Evolutionary conservation across 1,140 invertebrate species (phyloP), one percentile per base, ranked within the genome.

Genomic region (Drosophila ironensis): DNA sequence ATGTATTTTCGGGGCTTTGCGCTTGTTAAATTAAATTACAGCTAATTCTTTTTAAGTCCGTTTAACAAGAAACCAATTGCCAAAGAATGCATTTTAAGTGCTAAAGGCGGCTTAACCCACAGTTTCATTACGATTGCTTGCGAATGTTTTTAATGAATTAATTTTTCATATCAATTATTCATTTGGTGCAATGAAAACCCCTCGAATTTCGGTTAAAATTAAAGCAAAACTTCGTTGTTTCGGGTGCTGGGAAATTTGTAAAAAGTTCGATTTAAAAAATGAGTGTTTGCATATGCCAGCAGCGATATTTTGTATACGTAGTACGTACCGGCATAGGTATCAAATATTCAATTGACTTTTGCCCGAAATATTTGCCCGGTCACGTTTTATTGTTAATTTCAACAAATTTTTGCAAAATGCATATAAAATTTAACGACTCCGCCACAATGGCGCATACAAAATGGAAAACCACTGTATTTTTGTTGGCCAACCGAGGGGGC

Each of bases 321-420:
- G 33, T 7, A 46, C 24, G 5, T 2, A 20, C 11, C 20, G 35
- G 27, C 44, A 8, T 40, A 41, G 9, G 17, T 45, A 71, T 69
- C 35, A 72, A 72, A 72, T 63, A 72, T 72, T 72, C 48, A 70
- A 72, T 71, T 72, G 68, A 72, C 59, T 56, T 72, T 72, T 63
- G 22, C 11, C 30, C 46, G 56, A 78, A 86, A 86, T 68, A 75
- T 84, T 84, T 84, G 80, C 66, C 53, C 27, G 81, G 80, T 86
- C 80, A 86, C 80, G 80, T 86, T 86, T 86, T 69, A 86, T 86
- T 87, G 80, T 86, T 80, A 80, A 86, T 86, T 86, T 86, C 48
- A 60, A 69, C 53, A 86, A 80, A 86, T 86, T 80, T 86, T 75
- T 72, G 53, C 46, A 63, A 86, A 80, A 72, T 75, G 71, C 66